Conservation (phyloP, 2,797 vertebrate species). For the Spinibarbus caldwelli region DNA sequence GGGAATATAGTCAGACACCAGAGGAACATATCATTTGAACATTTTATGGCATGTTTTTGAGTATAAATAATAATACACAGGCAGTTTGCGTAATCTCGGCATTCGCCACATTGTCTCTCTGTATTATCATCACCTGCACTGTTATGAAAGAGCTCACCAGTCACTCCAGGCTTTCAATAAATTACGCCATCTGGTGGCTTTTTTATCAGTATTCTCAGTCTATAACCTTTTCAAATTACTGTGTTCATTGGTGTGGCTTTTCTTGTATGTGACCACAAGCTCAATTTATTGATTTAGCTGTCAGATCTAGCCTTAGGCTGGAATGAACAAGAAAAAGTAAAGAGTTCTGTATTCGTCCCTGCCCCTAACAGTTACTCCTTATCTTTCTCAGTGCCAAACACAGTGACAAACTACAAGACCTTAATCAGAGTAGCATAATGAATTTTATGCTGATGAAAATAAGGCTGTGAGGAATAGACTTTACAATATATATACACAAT, state of each 20-base stretch:
- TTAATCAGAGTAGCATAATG: not conserved
- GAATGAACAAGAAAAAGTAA: not conserved
- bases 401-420: no score
- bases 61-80: not conserved
- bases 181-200: conserved; percentile 22
- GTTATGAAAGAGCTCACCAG: not conserved
- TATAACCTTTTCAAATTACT: not conserved
- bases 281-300: not conserved
- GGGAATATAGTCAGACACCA: not conserved
- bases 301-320: not conserved
- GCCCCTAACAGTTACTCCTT: not conserved
- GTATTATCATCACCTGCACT: not conserved
- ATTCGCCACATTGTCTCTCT: not conserved
- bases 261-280: not conserved
- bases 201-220: conserved; percentile 8
- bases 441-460: not conserved
- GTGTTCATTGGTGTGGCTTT: conserved; percentile 5
- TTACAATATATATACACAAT: not conserved
- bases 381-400: not conserved
- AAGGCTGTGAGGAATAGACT: not conserved
- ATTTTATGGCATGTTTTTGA: not conserved
- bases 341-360: not conserved
- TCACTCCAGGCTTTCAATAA: not conserved
- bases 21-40: not conserved
- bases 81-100: not conserved